These are phyloP conservation scores for Beroe forskalii DNA, from an alignment of 37 sponge, comb jelly and placozoan genomes.

Conservation along the genomic window DNA sequence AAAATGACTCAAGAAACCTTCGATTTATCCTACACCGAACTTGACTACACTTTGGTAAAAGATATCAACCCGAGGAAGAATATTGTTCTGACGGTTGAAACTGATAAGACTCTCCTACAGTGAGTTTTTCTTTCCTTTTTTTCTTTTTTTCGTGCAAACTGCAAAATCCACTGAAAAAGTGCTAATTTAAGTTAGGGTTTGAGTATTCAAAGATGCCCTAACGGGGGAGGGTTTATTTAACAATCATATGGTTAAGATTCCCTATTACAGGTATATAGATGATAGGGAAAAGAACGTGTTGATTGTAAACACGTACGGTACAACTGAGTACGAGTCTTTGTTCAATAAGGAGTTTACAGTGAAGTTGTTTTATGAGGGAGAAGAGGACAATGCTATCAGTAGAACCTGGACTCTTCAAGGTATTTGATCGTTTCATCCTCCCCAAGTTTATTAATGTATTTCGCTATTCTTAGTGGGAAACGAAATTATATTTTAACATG, in stretches of 20 bases:
- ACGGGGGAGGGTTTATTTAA: no score
- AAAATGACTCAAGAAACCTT: neutral
- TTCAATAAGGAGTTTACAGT: neutral
- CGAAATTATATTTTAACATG: no score
- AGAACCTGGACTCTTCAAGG: slow-evolving; percentile 5
- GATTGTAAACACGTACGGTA: neutral
- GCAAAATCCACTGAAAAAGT: no score
- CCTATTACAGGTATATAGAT: slow-evolving; percentile 10
- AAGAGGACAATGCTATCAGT: neutral
- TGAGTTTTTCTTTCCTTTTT: no score
- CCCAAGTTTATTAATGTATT: no score
- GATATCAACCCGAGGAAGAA: neutral
- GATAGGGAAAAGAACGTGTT: neutral
- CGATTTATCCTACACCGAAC: neutral
- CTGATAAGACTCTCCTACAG: neutral
- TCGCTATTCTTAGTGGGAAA: no score
- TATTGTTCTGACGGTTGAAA: neutral
- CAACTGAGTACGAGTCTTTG: neutral
- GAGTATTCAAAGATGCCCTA: no score
- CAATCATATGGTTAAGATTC: no score
- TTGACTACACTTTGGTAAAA: neutral
- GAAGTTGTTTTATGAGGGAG: neutral
- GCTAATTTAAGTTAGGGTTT: no score
- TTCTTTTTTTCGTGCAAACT: no score
- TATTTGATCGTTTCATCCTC: neutral